These are phyloP conservation scores for Macrosteles quadrilineatus DNA, from an alignment of 1,140 invertebrate genomes.

Conservation along the genomic window DNA sequence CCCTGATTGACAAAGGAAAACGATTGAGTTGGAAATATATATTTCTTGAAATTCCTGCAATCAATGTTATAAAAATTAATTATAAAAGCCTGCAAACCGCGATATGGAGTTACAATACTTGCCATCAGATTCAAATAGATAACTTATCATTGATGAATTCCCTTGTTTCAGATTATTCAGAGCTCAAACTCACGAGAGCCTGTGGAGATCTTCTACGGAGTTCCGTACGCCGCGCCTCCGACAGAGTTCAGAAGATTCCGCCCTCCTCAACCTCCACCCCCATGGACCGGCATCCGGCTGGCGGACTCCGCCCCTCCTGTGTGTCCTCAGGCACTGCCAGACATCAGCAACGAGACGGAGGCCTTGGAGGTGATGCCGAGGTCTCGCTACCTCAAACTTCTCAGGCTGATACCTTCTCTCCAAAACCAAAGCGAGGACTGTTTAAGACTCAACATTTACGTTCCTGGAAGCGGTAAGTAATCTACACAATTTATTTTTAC, in stretches of 20 bases:
- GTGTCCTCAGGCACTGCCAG: slow-evolving; percentile 75
- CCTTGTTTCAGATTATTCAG: slow-evolving; percentile 61
- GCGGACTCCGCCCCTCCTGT: slow-evolving; percentile 77
- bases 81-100: too few species aligned
- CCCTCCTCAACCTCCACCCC: slow-evolving; percentile 64
- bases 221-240: slow-evolving; percentile 82
- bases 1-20: too few species aligned
- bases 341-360: slow-evolving; percentile 69
- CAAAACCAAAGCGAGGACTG: slow-evolving; percentile 87
- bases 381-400: slow-evolving; percentile 66
- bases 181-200: slow-evolving; percentile 75
- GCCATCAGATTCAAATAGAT: too few species aligned
- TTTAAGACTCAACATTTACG: slow-evolving; percentile 85
- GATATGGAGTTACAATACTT: too few species aligned
- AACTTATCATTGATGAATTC: too few species aligned
- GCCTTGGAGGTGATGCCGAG: slow-evolving; percentile 69
- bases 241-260: slow-evolving; percentile 69
- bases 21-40: too few species aligned
- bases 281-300: slow-evolving; percentile 71
- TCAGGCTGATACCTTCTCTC: slow-evolving; percentile 64
- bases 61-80: too few species aligned
- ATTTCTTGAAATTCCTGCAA: too few species aligned
- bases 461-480: slow-evolving; percentile 75
- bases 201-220: slow-evolving; percentile 77
- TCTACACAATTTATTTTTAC: background rate